Evolutionary conservation across 2,888 invertebrate genomes (phyloP), one percentile per base, ranked within the genome.

Genomic region (Homarus gammarus): DNA sequence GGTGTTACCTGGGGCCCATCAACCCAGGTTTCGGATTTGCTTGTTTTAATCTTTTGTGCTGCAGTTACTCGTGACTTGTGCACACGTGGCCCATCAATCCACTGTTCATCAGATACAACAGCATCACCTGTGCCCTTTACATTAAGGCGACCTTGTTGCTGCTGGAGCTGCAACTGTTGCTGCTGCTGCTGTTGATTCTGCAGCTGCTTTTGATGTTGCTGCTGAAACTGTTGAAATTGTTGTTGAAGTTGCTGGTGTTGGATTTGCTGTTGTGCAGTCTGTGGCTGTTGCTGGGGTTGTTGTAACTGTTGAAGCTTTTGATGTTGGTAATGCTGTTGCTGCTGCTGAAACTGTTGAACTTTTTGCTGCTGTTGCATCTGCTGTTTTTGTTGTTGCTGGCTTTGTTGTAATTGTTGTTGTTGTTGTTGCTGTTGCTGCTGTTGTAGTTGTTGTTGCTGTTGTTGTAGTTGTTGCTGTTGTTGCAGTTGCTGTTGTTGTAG

Each of bases 71-170:
- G 84, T 85, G 93, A 92, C 92, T 93, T 93, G 87, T 92, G 88
- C 93, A 98, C 97, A 93, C 98, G 95, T 0, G 99, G 99, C 0
- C 99, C 99, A 94, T 99, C 99, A 92, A 99, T 97, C 99, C 99
- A 99, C 93, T 98, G 97, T 93, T 99, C 99, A 93, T 98, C 98
- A 3, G 92, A 92, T 22, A 84, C 82, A 27, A 89, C 84, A 2
- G 79, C 84, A 56, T 89, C 89, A 83, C 56, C 27, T 44, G 79
- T 49, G 31, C 40, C 79, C 56, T 84, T 85, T 70, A 68, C 40
- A 64, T 31, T 49, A 27, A 77, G 70, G 38, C 72, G 78, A 56
- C 68, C 77, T 56, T 75, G 85, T 15, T 91, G 87, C 38, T 82
- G 84, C 12, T 36, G 70, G 31, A 88, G 87, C 49, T 82, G 88